A percentile compares a stretch with the other conserved stretches of the same genome.
Evolutionary conservation across 2,888 invertebrate genomes (phyloP).

Genomic region (Macaria liturata): DNA sequence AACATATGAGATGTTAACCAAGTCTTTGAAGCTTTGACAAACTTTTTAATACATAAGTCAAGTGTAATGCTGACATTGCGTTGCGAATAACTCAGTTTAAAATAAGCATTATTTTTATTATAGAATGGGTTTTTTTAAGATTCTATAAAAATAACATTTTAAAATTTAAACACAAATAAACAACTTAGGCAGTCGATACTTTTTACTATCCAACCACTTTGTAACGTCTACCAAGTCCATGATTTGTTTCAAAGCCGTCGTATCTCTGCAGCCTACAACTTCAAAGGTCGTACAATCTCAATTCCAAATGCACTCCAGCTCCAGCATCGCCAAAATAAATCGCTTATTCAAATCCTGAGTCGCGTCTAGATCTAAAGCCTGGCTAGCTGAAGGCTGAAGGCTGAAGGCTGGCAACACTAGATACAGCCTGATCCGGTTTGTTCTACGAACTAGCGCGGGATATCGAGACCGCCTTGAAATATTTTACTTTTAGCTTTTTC

Average conservation of each 20-base stretch:
- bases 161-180: no score
- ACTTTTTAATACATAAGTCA: no score
- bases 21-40: no score
- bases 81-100: no score
- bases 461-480: slow-evolving; percentile 29
- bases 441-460: slow-evolving; percentile 47
- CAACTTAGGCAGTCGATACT: no score
- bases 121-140: no score
- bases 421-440: slow-evolving; percentile 70
- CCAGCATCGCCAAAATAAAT: slow-evolving; percentile 31
- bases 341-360: slow-evolving; percentile 37
- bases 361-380: slow-evolving; percentile 52
- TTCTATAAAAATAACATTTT: no score
- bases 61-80: no score
- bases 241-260: background rate
- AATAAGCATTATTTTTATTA: no score
- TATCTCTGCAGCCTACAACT: slow-evolving; percentile 13
- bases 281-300: slow-evolving; percentile 24
- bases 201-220: no score
- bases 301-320: slow-evolving; percentile 27
- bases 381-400: slow-evolving; percentile 3
- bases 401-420: slow-evolving; percentile 43
- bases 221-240: no score
- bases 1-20: no score
- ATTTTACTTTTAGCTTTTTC: background rate